Evolutionary conservation across 64 coral and sea anemone genomes (phyloP).

Genomic region (Stichodactyla mertensii): DNA sequence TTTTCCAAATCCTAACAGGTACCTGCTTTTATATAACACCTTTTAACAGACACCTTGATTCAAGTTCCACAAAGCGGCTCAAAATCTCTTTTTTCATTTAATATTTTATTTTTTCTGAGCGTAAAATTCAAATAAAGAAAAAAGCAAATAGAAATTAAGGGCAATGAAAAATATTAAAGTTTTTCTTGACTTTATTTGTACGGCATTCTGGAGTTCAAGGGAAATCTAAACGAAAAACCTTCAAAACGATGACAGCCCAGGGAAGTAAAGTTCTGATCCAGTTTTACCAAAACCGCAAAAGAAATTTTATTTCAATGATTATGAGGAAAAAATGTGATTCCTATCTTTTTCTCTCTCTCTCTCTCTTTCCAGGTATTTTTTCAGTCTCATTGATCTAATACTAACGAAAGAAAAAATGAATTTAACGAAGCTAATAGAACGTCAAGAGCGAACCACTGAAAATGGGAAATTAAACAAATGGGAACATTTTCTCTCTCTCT

Average conservation of each 20-base stretch:
- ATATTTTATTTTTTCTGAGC: not conserved
- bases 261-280: not conserved
- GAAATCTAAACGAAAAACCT: not conserved
- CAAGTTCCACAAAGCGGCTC: not conserved
- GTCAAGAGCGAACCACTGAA: not conserved
- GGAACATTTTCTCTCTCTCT: not conserved
- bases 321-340: not conserved
- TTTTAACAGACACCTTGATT: constrained; percentile 6
- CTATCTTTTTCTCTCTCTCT: not conserved
- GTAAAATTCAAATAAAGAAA: not conserved
- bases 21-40: constrained; percentile 4
- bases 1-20: not conserved
- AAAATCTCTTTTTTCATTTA: not conserved
- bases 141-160: not conserved
- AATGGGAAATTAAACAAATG: not conserved
- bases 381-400: not conserved
- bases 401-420: not conserved
- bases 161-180: not conserved
- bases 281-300: not conserved
- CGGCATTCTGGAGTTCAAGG: not conserved
- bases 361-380: not conserved
- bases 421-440: not conserved
- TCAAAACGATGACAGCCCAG: too few relatives aligned
- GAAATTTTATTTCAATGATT: not conserved
- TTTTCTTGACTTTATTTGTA: not conserved